Evolutionary conservation across 2,888 invertebrate species (phyloP).

Genomic region (Nezara viridula): DNA sequence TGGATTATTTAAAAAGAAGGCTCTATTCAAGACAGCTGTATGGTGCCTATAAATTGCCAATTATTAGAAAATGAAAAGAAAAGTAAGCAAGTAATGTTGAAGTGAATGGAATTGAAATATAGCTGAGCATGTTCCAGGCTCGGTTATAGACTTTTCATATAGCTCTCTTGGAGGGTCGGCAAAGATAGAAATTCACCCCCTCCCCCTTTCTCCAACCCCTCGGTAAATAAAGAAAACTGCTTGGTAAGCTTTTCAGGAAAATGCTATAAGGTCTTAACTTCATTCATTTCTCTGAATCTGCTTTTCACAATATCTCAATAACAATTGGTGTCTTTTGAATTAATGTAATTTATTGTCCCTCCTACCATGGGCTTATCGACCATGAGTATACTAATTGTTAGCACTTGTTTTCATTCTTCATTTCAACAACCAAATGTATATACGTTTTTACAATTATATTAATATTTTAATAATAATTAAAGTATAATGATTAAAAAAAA

Average conservation of each 20-base stretch:
- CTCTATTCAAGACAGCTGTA: too few relatives aligned
- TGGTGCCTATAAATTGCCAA: not conserved
- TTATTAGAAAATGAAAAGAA: not conserved
- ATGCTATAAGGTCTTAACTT: not conserved
- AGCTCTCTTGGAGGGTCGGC: not conserved
- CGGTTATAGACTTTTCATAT: not conserved
- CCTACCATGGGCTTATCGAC: too few relatives aligned
- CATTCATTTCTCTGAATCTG: not conserved
- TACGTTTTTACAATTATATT: too few relatives aligned
- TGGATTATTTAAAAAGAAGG: too few relatives aligned
- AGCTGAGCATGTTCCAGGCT: not conserved
- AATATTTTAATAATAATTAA: too few relatives aligned
- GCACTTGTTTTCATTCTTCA: too few relatives aligned
- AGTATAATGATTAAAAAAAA: too few relatives aligned
- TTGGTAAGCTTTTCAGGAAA: constrained; percentile 1
- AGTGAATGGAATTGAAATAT: not conserved
- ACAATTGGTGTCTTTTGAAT: too few relatives aligned
- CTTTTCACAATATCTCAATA: not conserved
- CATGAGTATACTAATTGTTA: too few relatives aligned
- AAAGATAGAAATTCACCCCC: not conserved
- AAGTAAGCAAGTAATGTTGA: not conserved
- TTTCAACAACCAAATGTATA: too few relatives aligned
- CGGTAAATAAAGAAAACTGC: not conserved
- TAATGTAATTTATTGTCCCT: too few relatives aligned
- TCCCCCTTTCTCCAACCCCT: not conserved